Base-by-base conservation (phyloP, 2,888 invertebrate genomes). In the Orthosia incerta region DNA sequence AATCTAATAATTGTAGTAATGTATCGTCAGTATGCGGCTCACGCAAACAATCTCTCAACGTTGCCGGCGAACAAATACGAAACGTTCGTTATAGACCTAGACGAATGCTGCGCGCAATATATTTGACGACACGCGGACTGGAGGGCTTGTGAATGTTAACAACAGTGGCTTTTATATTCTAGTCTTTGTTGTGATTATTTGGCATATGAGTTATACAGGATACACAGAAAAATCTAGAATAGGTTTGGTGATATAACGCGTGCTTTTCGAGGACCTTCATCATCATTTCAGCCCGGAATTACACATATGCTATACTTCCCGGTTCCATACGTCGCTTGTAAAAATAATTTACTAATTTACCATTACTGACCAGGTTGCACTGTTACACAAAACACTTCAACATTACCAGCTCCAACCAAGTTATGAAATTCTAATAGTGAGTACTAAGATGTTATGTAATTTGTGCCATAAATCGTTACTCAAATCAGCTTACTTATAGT, bases 1-100 rank as follows among this genome's bases (percentile, higher is more conserved):
- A 23, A 55, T 65, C 18, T 56, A 48, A 55, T 55, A 61, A 61
- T 53, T 63, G 46, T 56, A 23, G 39, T 39, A 57, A 64, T 45
- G 39, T 76, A 46, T 62, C 31, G 57, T 12, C 12, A 64, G 61
- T 51, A 82, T 83, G 71, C 75, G 45, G 20, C 69, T 57, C 82
- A 82, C 81, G 74, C 71, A 81, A 71, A 77, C 74, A 84, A 77
- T 84, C 73, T 84, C 66, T 69, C 66, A 60, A 60, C 56, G 59
- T 62, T 51, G 57, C 62, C 18, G 16, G 39, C 53, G 63, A 79
- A 81, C 82, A 65, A 64, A 76, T 56, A 56, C 46, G 61, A 46
- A 64, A 65, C 53, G 48, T 61, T 59, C 23, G 57, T 46, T 31
- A 53, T 46, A 59, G 60, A 59, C 18, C 62, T 15, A 60, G 45